Evolutionary conservation across 2,888 invertebrate species (phyloP), one percentile per base, ranked within the genome.

Genomic region (Cryptus armator): DNA sequence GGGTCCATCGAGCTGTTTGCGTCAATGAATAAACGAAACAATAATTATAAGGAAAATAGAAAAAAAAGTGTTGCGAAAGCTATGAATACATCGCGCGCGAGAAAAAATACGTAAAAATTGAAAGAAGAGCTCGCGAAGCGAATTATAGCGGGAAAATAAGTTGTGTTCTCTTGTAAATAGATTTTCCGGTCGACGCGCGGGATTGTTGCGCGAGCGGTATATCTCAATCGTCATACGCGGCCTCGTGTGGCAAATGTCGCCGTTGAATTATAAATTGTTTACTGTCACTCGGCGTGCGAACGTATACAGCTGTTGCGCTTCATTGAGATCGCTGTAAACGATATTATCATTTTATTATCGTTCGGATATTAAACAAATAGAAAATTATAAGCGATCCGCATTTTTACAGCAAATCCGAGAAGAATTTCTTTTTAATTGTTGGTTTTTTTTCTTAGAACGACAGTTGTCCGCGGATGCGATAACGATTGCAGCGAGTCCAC

Each of bases 1-100:
- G 90, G n/a, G 94, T 94, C 90, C 94, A 94, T 92, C 95, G 94
- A 59, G 94, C 96, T 96, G 91, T 56, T 68, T 32, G 46, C 44
- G 59, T 46, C 4, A 68, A 77, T 16, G 43, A 94, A 62, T 14
- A 92, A 67, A 66, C 59, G 37, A 56, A 46, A 51, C 16, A 24
- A 16, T n/a, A 6, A 4, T 67, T 9, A 59, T 24, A 4, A 51
- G 70, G 16, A 46, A 72, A 5, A 5, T 37, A 12, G 12, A 32
- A 62, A 19, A 29, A 68, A 67, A 44, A 46, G 64, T 43, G 51
- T 16, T 43, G 19, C 32, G 6, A 56, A 56, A 10, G 4, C 5
- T 3, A 56, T 10, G 24, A 10, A 56, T 4, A 24, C 19, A 56
- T 56, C 4, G 7, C 19, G 56, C 1, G 19, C 12, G 10, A 9